These are phyloP conservation scores for Athripsodes cinereus DNA, from an alignment of 2,888 invertebrate species.

Conservation along the genomic window DNA sequence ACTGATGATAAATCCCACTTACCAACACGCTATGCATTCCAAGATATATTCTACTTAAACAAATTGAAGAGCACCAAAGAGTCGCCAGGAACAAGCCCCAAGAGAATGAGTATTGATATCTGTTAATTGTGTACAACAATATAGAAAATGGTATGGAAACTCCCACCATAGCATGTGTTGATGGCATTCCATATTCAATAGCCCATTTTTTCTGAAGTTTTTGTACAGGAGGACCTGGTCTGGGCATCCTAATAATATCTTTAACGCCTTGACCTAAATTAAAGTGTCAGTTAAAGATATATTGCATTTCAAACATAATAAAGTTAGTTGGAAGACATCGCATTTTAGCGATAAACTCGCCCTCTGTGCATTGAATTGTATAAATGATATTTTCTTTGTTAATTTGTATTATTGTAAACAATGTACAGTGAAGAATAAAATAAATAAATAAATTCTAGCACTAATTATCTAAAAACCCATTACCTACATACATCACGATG, in stretches of 20 bases:
- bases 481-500: slow-evolving; percentile 78
- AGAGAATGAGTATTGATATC: slow-evolving; percentile 66
- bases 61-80: slow-evolving; percentile 70
- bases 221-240: slow-evolving; percentile 79
- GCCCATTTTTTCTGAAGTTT: slow-evolving; percentile 84
- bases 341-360: too few species aligned
- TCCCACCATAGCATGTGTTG: slow-evolving; percentile 90
- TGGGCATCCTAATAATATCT: slow-evolving; percentile 80
- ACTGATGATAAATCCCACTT: too few species aligned
- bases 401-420: too few species aligned
- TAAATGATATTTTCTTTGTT: too few species aligned
- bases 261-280: slow-evolving; percentile 76
- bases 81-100: slow-evolving; percentile 55
- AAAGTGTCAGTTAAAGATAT: too few species aligned
- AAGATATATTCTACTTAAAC: slow-evolving; percentile 79
- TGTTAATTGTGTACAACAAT: slow-evolving; percentile 69
- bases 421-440: too few species aligned
- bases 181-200: slow-evolving; percentile 91
- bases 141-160: slow-evolving; percentile 83
- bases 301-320: too few species aligned
- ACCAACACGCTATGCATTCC: slow-evolving; percentile 92
- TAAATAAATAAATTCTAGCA: neutral
- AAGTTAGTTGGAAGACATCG: too few species aligned
- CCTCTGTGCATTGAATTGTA: too few species aligned
- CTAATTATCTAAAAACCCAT: slow-evolving; percentile 25